These are phyloP conservation scores for Arctia plantaginis DNA, from an alignment of 2,888 invertebrate genomes.

Conservation along the genomic window DNA sequence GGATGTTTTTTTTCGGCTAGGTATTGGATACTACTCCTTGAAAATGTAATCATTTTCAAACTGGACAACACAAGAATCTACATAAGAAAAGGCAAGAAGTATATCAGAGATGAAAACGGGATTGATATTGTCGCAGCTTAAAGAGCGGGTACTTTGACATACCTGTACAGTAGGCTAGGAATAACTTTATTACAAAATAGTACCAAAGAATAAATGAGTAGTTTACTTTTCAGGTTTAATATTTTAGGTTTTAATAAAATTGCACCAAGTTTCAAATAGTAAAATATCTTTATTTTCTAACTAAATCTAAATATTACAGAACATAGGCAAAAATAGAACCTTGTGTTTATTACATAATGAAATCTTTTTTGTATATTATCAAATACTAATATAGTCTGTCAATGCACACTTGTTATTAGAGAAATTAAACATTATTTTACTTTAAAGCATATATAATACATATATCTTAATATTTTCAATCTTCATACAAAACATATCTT, in stretches of 20 bases:
- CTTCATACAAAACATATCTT: background rate
- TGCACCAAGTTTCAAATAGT: background rate
- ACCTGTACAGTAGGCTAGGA: background rate
- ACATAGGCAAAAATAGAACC: background rate
- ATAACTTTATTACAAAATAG: background rate
- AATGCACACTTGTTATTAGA: background rate
- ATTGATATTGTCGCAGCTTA: background rate
- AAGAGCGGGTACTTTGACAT: background rate
- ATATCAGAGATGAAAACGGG: background rate
- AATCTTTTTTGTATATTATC: background rate
- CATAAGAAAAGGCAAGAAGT: background rate
- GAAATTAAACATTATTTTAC: background rate
- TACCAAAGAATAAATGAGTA: background rate
- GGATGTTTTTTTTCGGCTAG: background rate
- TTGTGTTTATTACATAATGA: background rate
- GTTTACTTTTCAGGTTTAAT: too few relatives aligned
- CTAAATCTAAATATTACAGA: background rate
- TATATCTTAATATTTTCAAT: background rate
- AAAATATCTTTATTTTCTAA: background rate
- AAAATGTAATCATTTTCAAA: background rate
- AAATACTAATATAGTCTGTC: background rate
- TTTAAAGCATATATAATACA: background rate
- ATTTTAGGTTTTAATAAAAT: background rate
- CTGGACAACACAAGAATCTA: background rate
- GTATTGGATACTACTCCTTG: too few relatives aligned